Evolutionary conservation across 1,140 invertebrate species (phyloP), one percentile per base, ranked within the genome.

Genomic region (Pseudomyrmex dendroicus): DNA sequence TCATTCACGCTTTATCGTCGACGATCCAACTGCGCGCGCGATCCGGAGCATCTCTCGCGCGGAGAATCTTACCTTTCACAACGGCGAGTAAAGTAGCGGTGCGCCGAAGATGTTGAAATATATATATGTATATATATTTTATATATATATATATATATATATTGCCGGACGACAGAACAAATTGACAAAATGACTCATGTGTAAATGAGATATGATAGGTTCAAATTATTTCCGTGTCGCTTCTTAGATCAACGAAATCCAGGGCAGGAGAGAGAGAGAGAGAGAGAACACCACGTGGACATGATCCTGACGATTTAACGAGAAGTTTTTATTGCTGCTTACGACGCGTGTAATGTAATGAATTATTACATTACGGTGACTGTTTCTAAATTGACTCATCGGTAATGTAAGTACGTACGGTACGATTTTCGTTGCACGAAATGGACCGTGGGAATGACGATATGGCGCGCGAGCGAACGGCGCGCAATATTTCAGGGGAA

Each of bases 181-280:
- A 90, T 92, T 87, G 88, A 80, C 80, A 63, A 90, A 86, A 87
- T 91, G 92, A 93, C 73, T 92, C 90, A 89, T 84, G 89, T 91
- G 88, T 90, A 91, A 92, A 92, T 92, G 89, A 90, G 88, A 92
- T 88, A 86, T 90, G 91, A 92, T 92, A 92, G 89, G 90, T 86
- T 90, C 87, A 91, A 80, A 80, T 92, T 91, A 92, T 90, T 84
- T 91, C 83, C 83, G 87, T 88, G 88, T 85, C 59, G 73, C 83
- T 88, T 84, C 86, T 89, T 89, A 74, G 82, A 85, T 68, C 56
- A 66, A 82, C 9, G 62, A 83, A 68, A 83, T 73, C 56, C 73
- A 59, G 56, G 2, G 10, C 59, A 17, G n/a, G n/a, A 7, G 44
- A 12, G 63, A 5, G n/a, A 35, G 35, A 35, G 35, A 35, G 35